Evolutionary conservation across 2,113 vertebrate genomes (phyloP).

Genomic region (Eudyptes chrysolophus): DNA sequence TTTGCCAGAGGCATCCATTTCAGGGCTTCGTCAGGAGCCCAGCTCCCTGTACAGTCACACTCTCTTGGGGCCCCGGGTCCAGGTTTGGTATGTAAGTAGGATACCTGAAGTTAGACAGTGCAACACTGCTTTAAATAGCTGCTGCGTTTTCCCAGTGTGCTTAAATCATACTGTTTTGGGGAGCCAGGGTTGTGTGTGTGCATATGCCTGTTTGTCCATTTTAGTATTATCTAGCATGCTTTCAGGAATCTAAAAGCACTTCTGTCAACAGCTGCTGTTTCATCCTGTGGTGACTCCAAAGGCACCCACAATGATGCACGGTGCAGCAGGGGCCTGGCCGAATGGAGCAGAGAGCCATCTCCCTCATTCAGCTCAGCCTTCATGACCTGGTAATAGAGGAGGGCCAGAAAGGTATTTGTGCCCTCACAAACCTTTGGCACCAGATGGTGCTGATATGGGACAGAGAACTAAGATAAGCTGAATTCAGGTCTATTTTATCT

Average conservation of each 20-base stretch:
- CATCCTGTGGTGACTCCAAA: neutral
- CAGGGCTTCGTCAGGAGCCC: neutral
- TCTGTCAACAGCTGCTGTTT: neutral
- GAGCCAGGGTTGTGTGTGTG: neutral
- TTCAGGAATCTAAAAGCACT: neutral
- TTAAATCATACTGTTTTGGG: neutral
- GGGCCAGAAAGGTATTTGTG: neutral
- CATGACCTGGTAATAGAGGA: neutral
- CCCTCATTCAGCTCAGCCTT: neutral
- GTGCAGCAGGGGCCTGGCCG: neutral
- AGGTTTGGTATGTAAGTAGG: neutral
- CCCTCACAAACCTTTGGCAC: neutral
- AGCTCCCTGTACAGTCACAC: neutral
- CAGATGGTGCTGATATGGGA: neutral
- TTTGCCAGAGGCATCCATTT: neutral
- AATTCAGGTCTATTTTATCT: neutral
- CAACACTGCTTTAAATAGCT: neutral
- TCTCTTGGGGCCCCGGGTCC: neutral
- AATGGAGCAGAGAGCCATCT: neutral
- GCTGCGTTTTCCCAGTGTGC: neutral
- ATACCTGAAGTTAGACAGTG: neutral
- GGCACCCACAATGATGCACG: fast-evolving
- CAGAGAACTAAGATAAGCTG: neutral
- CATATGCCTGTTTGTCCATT: neutral
- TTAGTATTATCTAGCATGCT: neutral